These are phyloP conservation scores for Mycetomoellerius zeteki DNA, from an alignment of 1,140 invertebrate genomes.

Conservation along the genomic window DNA sequence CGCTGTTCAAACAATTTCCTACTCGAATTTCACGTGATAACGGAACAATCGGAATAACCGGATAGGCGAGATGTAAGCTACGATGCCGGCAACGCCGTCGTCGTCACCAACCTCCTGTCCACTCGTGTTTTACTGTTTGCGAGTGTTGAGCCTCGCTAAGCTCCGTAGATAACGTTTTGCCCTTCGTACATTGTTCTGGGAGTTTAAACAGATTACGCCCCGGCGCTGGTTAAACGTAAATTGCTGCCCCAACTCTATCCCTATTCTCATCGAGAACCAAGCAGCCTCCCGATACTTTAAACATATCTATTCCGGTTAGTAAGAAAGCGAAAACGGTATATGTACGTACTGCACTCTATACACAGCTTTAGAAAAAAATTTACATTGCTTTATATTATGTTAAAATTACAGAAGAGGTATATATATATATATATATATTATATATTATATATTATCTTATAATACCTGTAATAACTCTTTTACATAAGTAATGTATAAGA, in stretches of 20 bases:
- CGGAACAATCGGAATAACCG: slow-evolving; percentile 61
- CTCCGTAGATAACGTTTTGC: slow-evolving; percentile 81
- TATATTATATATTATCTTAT: background rate
- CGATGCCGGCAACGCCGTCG: slow-evolving; percentile 28
- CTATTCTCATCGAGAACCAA: slow-evolving; percentile 40
- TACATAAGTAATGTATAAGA: background rate
- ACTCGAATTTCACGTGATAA: slow-evolving; percentile 28
- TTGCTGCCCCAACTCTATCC: slow-evolving; percentile 76
- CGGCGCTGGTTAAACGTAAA: slow-evolving; percentile 84
- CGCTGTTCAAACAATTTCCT: slow-evolving; percentile 33
- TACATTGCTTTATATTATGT: background rate
- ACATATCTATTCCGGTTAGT: background rate
- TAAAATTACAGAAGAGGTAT: too few species aligned
- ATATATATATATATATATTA: too few species aligned
- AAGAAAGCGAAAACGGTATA: background rate
- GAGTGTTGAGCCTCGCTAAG: slow-evolving; percentile 82
- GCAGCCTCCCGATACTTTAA: slow-evolving; percentile 32
- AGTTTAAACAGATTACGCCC: slow-evolving; percentile 85
- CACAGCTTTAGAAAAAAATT: background rate
- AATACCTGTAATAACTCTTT: background rate
- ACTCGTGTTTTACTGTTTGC: slow-evolving; percentile 81
- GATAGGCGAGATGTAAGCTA: slow-evolving; percentile 55
- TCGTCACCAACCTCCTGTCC: slow-evolving; percentile 70
- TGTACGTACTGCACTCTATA: background rate
- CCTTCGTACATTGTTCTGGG: slow-evolving; percentile 83